phyloP scores from a whole-genome alignment of 1,140 invertebrate genomes.

The Calephelis virginiensis region DNA sequence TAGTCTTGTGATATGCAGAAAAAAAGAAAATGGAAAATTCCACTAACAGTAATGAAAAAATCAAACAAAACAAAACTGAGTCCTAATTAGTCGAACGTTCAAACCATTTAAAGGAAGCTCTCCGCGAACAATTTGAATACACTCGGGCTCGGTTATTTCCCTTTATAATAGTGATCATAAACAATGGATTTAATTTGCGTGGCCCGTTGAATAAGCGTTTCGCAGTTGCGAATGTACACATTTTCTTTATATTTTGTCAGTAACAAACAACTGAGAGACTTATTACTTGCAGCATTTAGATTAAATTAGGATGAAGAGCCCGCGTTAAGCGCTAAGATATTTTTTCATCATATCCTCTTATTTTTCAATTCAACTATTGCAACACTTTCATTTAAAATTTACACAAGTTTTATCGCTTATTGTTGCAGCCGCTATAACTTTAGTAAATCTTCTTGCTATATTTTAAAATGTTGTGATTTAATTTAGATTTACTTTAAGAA shows the following conservation, averaged over 20 bases:
- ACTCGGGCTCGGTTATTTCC: conserved; percentile 20
- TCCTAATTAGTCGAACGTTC: conserved; percentile 5
- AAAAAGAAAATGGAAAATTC: too few species aligned
- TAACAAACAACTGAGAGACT: background rate
- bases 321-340: background rate
- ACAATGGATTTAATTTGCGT: conserved; percentile 25
- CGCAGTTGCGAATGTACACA: conserved; percentile 6
- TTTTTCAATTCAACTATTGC: conserved; percentile 12
- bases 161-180: conserved; percentile 26
- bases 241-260: background rate
- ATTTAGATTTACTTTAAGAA: background rate
- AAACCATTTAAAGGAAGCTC: conserved; percentile 6
- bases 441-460: background rate
- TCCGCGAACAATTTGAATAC: conserved; percentile 11
- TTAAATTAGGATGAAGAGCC: background rate
- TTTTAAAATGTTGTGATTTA: background rate
- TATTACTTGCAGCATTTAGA: background rate
- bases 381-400: conserved; percentile 14
- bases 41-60: background rate
- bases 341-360: conserved; percentile 14
- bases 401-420: conserved; percentile 13
- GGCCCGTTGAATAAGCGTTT: conserved; percentile 11
- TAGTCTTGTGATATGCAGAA: too few species aligned
- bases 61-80: background rate
- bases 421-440: conserved; percentile 9